Percentiles rank a stretch among this genome's conserved stretches.
Conservation (phyloP, 2,797 vertebrate species). For the Pangasius larnaudii region DNA sequence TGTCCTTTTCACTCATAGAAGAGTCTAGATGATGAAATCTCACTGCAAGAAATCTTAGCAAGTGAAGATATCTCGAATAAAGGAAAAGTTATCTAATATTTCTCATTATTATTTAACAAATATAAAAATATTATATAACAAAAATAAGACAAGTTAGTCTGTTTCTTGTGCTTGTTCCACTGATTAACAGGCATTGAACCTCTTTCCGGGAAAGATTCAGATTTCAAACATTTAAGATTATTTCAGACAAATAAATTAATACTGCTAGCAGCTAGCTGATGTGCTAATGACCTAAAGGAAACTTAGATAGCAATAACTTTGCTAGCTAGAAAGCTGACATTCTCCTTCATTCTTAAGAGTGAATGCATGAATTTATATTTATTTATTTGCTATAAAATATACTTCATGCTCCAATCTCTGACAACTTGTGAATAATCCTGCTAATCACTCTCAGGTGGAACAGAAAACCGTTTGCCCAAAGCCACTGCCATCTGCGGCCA, state of each 20-base stretch:
- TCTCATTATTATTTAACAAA: neutral
- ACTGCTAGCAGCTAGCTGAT: neutral
- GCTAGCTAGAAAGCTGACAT: neutral
- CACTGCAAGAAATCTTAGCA: neutral
- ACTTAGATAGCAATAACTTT: neutral
- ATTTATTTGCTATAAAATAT: neutral
- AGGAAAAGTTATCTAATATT: neutral
- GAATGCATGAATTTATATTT: neutral
- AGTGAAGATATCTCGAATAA: neutral
- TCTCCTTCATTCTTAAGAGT: neutral
- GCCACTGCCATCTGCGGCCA: neutral
- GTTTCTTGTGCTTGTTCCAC: neutral
- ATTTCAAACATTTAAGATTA: neutral
- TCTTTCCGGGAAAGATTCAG: neutral
- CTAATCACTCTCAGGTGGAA: neutral
- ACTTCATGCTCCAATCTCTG: neutral
- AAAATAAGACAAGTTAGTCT: neutral
- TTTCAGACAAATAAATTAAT: neutral
- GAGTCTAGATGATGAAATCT: slow-evolving; percentile 19
- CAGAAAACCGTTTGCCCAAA: neutral
- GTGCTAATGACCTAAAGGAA: neutral
- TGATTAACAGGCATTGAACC: neutral
- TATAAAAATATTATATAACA: neutral
- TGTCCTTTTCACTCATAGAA: neutral
- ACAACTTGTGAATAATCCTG: neutral